Evolutionary conservation across 1,140 invertebrate genomes (phyloP), one percentile per base, ranked within the genome.

Genomic region (Paralvinella palmiformis): DNA sequence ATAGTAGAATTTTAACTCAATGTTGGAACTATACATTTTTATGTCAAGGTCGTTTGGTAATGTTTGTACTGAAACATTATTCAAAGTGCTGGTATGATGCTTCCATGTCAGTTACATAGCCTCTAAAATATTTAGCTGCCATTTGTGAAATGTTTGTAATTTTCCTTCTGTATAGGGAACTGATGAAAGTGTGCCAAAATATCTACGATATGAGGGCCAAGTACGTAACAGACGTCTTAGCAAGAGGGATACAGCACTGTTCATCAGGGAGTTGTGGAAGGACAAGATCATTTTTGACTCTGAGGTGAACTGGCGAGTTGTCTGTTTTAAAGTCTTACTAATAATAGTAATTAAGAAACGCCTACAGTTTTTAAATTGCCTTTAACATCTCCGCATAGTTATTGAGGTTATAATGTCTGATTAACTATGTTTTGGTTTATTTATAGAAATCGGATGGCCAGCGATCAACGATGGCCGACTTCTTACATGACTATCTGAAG

Each of bases 221-320:
- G 75, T 80, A 0, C 63, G 73, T 13, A 79, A 80, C 59, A 60
- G 79, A 52, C 55, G 72, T 15, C 64, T 80, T 6, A 71, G 73
- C 33, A 79, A 79, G 64, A 59, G 79, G 22, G 79, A 80, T 63
- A 69, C 70, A 32, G 69, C 71, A 7, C 64, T 80, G n/a, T 66
- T 79, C 2, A 72, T 80, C 44, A 70, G 71, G 58, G 77, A 80
- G 65, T 77, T 80, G 53, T 80, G 79, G 79, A 71, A 72, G 62
- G 75, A 77, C 48, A 78, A 79, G 53, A 63, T 67, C 41, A 70
- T 71, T 31, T 41, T 73, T 67, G 76, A 78, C 71, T 73, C 72
- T 22, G 69, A 71, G 67, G 75, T 76, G 64, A 62, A 64, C 67
- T 17, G 17, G 15, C 7, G n/a, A n/a, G n/a, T n/a, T n/a, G n/a